Evolutionary conservation across 2,797 vertebrate genomes (phyloP), one percentile per base, ranked within the genome.

Genomic region (Salarias fasciatus): DNA sequence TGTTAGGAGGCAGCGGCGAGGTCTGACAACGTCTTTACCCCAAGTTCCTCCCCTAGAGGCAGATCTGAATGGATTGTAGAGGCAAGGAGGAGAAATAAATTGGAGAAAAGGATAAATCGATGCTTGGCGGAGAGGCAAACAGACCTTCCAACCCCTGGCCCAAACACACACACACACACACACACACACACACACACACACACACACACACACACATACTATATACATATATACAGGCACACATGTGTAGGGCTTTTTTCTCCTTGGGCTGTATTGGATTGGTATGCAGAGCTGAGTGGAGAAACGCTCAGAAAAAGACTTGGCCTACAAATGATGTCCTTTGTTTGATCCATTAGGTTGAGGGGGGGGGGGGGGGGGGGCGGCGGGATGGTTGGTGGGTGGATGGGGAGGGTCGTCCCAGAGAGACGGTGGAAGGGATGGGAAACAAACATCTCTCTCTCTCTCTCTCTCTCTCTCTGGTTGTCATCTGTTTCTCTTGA

Each of bases 31-130:
- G 69, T 84, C 82, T 88, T 83, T 90, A 84, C 84, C 88, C 80
- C 55, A 13, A 83, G 78, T 85, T 88, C 69, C 74, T 87, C 81
- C 90, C 89, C 89, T 77, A 84, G 88, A 90, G 91, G 89, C 89
- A 87, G 71, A 85, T 86, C 74, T 77, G 89, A 90, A 90, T 90
- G 85, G 87, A 91, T 91, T 60, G 84, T 76, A 80, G 83, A 83
- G 75, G 82, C 82, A 79, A 85, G 83, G 88, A 90, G 87, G 82
- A 90, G 88, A 91, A 92, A 90, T 92, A 91, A 93, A 92, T 92
- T 92, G 91, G 85, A 91, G 89, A 89, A 91, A 89, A 89, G 87
- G 89, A 92, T 90, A 91, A 92, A 92, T 93, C 92, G 85, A 92
- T 93, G 86, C 87, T 90, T 79, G 85, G 86, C 83, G 63, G 86